Base-by-base conservation (phyloP, 2,797 vertebrate genomes). In the Pitangus sulphuratus region DNA sequence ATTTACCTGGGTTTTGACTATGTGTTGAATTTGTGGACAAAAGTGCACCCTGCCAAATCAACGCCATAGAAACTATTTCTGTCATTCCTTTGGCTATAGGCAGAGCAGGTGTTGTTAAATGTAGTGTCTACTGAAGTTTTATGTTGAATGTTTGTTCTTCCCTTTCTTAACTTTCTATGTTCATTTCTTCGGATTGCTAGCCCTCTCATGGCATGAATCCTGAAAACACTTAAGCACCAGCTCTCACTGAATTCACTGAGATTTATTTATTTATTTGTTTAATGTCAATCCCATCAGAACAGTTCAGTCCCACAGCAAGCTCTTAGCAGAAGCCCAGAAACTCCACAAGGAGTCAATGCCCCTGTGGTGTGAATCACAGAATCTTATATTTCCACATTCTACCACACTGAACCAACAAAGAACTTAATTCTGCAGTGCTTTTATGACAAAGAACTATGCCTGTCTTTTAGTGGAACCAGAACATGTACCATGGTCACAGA, bases 381-480 rank as follows among this genome's bases (percentile, higher is more conserved):
- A 50, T 72, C 84, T 84, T 69, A 12, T 31, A 45, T 51, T 89
- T 94, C 82, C 47, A 86, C 54, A 89, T 94, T 91, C 40, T 89
- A 45, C 28, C 37, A 60, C 47, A 42, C 30, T 9, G 35, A 89
- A 33, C 33, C 62, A 53, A 76, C 65, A 93, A 64, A 87, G 33
- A 69, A 56, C n/a, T 90, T 74, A 28, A 89, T 87, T 94, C 8
- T 62, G 19, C 31, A 21, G 24, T 33, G 39, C 40, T 71, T 89
- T 83, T 70, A 37, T 39, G 33, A 48, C 6, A 69, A 26, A 65
- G 40, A 69, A 79, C 30, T 1, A 4, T 92, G 79, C 20, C 30
- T 33, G n/a, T 81, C 45, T 72, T 78, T 61, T 74, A 47, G 33
- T 75, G 48, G 54, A 89, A 69, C 48, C 31, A 58, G 76, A 89